These are phyloP conservation scores for Himantopus leucocephalus DNA, from an alignment of 2,113 vertebrate genomes.

Conservation along the genomic window DNA sequence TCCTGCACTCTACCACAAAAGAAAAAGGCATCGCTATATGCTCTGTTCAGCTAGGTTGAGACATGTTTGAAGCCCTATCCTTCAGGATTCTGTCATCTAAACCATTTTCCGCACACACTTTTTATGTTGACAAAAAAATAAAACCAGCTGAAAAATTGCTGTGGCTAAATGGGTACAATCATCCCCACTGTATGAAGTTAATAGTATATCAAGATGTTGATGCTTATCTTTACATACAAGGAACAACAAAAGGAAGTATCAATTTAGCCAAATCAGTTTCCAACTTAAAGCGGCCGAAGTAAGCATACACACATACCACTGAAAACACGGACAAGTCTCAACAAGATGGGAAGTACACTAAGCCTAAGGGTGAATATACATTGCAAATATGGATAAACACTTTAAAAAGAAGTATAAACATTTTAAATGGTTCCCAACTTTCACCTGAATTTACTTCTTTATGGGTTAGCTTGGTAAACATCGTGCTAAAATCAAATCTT, in stretches of 20 bases:
- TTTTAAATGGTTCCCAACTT: not conserved
- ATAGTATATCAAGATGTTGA: not conserved
- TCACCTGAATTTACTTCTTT: not conserved
- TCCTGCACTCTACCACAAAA: not conserved
- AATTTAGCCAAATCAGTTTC: not conserved
- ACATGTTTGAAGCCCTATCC: not conserved
- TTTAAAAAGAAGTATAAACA: not conserved
- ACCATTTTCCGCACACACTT: not conserved
- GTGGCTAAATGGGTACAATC: not conserved
- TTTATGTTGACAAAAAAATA: not conserved
- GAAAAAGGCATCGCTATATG: not conserved
- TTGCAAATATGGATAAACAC: not conserved
- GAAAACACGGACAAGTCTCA: not conserved
- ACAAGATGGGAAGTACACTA: not conserved
- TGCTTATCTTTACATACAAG: not conserved
- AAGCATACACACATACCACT: not conserved
- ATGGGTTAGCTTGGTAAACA: not conserved
- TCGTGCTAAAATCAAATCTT: fast-evolving
- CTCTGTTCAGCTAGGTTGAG: not conserved
- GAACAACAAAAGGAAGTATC: not conserved
- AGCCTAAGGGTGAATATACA: not conserved
- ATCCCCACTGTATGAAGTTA: not conserved
- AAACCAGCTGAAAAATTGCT: not conserved
- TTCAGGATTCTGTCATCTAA: not conserved
- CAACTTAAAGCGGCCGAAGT: not conserved